A percentile compares a stretch with the other conserved stretches of the same genome.
phyloP scores from a whole-genome alignment of 2,888 invertebrate species.

The Hyles lineata region DNA sequence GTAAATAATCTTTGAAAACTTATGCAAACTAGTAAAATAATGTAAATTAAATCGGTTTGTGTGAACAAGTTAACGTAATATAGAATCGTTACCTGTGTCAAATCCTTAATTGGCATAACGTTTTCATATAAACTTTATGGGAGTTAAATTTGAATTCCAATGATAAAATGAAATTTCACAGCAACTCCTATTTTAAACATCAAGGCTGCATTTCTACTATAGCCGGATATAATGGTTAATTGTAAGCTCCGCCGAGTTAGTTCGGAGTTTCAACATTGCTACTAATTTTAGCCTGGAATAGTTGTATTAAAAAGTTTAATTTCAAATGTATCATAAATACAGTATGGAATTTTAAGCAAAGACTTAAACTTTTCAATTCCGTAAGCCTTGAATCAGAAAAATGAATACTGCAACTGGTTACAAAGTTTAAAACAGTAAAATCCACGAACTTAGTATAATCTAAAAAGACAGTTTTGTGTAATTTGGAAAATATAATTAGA shows the following conservation, averaged over 20 bases:
- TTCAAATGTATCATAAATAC: background rate
- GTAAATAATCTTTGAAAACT: too few species aligned
- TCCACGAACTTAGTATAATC: too few species aligned
- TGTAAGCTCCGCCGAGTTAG: background rate
- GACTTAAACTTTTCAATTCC: background rate
- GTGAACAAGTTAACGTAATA: background rate
- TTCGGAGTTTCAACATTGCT: background rate
- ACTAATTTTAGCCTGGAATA: background rate
- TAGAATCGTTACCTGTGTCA: background rate
- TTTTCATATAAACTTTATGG: background rate
- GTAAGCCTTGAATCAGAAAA: too few species aligned
- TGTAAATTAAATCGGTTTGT: background rate
- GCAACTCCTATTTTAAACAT: conserved; percentile 25
- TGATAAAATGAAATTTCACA: background rate
- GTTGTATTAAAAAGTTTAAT: background rate
- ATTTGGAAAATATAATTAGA: too few species aligned
- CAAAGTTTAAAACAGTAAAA: too few species aligned
- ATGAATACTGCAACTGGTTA: too few species aligned
- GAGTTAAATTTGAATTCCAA: background rate
- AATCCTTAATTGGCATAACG: background rate
- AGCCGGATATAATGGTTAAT: background rate
- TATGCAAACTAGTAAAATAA: too few species aligned
- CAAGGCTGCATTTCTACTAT: background rate
- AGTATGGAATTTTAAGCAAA: background rate
- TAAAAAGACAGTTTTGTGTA: too few species aligned